phyloP scores from a whole-genome alignment of 2,888 invertebrate species.

The Stenoptilia bipunctidactyla region DNA sequence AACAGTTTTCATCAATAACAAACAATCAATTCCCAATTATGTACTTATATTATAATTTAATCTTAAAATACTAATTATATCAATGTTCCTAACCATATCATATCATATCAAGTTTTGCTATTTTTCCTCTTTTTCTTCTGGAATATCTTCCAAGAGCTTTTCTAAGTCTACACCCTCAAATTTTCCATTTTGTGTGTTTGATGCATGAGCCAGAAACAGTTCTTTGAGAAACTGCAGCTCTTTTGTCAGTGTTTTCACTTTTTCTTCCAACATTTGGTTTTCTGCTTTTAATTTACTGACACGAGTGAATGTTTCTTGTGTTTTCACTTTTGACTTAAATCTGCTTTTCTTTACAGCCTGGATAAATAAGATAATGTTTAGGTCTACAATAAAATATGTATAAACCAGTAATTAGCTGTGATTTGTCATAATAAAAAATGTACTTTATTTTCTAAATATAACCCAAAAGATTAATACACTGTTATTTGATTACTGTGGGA shows the following conservation, averaged over 20 bases:
- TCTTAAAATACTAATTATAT: no score
- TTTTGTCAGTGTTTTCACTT: slow-evolving; percentile 84
- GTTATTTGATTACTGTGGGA: no score
- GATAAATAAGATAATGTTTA: no score
- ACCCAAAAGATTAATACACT: no score
- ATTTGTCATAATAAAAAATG: no score
- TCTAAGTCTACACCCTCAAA: slow-evolving; percentile 71
- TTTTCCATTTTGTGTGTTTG: slow-evolving; percentile 68
- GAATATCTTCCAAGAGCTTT: slow-evolving; percentile 67
- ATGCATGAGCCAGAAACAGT: slow-evolving; percentile 84
- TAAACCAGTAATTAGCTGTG: no score
- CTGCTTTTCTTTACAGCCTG: slow-evolving; percentile 88
- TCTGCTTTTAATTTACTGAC: slow-evolving; percentile 83
- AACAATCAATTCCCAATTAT: neutral
- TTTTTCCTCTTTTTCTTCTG: slow-evolving; percentile 34
- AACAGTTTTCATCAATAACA: neutral
- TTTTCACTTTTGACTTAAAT: slow-evolving; percentile 81
- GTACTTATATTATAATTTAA: neutral
- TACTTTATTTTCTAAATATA: no score
- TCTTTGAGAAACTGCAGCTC: slow-evolving; percentile 86
- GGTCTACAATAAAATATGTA: no score
- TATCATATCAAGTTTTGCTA: neutral
- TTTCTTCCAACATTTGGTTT: slow-evolving; percentile 84
- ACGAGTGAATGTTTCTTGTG: slow-evolving; percentile 81
- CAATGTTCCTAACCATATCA: no score